Evolutionary conservation across 2,113 vertebrate species (phyloP).

Genomic region (Tylochromis polylepis): DNA sequence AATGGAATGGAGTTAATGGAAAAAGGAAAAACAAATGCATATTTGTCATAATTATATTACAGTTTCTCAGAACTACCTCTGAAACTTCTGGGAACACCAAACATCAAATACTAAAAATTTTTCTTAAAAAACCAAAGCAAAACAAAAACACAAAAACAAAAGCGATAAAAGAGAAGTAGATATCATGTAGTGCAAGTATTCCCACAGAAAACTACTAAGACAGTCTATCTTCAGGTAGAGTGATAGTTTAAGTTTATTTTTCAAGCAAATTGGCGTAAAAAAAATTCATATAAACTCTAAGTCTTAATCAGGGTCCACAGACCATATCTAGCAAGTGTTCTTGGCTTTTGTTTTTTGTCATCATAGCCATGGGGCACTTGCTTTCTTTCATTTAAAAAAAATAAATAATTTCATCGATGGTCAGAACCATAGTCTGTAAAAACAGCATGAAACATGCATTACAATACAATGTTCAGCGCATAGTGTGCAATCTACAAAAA

Average conservation of each 20-base stretch:
- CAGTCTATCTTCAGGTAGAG: not conserved
- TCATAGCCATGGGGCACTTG: not conserved
- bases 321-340: not conserved
- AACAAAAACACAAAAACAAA: not conserved
- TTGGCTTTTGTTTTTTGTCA: not conserved
- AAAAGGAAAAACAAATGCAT: not conserved
- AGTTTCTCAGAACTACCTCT: not conserved
- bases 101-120: not conserved
- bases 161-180: not conserved
- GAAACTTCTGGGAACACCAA: not conserved
- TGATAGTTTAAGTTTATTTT: not conserved
- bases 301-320: not conserved
- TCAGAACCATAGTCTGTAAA: not conserved
- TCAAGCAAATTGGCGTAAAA: not conserved
- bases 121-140: not conserved
- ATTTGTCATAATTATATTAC: not conserved
- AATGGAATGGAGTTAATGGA: not conserved
- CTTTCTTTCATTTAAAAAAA: not conserved
- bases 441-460: not conserved
- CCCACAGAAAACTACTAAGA: not conserved
- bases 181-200: not conserved
- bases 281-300: not conserved
- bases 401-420: not conserved
- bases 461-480: accelerated
- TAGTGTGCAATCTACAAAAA: not conserved